Conservation (phyloP, 1,140 invertebrate species). For the Drosophila watanabei region DNA sequence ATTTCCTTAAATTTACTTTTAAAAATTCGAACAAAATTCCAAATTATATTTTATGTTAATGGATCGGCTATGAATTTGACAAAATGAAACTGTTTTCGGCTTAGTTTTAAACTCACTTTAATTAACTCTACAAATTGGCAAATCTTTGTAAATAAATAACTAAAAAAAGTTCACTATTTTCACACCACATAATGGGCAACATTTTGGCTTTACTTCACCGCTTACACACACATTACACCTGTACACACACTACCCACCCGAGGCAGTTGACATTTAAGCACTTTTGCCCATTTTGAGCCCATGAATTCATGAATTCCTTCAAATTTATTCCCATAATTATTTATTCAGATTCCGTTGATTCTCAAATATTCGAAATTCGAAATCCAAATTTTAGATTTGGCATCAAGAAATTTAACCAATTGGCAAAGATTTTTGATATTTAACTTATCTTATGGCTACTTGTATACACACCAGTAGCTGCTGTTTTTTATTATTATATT, state of each 20-base stretch:
- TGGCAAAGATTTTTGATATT: slow-evolving; percentile 6
- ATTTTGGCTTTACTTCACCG: slow-evolving; percentile 1
- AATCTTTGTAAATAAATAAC: slow-evolving; percentile 3
- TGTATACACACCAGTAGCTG: not conserved
- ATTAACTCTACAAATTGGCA: not conserved
- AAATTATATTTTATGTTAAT: slow-evolving; percentile 4
- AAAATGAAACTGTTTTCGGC: not conserved
- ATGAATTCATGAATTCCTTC: not conserved
- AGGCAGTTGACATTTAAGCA: not conserved
- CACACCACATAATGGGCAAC: not conserved
- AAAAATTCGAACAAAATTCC: not conserved
- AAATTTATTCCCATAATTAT: not conserved
- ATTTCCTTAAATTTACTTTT: not conserved
- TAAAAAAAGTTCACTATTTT: slow-evolving; percentile 1
- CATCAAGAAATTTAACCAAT: slow-evolving; percentile 10
- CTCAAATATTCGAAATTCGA: slow-evolving; percentile 16
- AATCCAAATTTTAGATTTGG: slow-evolving; percentile 15
- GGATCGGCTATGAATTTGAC: not conserved
- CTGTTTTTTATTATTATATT: not conserved
- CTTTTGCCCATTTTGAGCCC: slow-evolving; percentile 2
- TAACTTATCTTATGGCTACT: slow-evolving; percentile 5
- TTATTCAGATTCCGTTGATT: slow-evolving; percentile 5
- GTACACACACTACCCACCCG: not conserved
- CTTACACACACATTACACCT: not conserved
- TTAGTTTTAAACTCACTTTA: not conserved